A percentile compares a stretch with the other conserved stretches of the same genome.
These are phyloP conservation scores for Sebastes schlegelii DNA, from an alignment of 2,113 vertebrate species.

Conservation along the genomic window DNA sequence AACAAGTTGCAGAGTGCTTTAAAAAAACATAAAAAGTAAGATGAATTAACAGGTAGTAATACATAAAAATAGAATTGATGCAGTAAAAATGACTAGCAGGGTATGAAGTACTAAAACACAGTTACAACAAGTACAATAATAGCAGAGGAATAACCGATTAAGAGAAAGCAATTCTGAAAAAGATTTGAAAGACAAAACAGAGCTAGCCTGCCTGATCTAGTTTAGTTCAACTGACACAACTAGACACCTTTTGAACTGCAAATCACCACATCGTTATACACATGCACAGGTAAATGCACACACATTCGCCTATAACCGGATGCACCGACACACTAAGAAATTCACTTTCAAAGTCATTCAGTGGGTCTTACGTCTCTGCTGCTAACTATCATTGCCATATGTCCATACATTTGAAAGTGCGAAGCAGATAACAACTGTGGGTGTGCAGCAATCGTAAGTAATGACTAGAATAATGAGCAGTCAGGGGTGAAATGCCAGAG, in stretches of 20 bases:
- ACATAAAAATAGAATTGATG: no score
- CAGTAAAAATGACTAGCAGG: no score
- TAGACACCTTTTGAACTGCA: background rate
- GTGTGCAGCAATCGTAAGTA: slow-evolving; percentile 20
- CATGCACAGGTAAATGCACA: background rate
- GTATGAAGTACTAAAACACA: no score
- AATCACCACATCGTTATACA: no score
- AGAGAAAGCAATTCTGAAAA: no score
- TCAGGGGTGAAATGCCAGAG: slow-evolving; percentile 52
- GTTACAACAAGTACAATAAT: no score
- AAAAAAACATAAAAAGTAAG: no score
- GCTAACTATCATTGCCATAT: background rate
- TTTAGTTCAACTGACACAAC: background rate
- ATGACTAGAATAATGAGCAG: slow-evolving; percentile 65
- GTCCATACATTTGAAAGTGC: slow-evolving; percentile 32
- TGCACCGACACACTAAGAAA: background rate
- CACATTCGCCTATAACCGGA: background rate
- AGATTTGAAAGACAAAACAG: no score
- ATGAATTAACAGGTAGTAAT: no score
- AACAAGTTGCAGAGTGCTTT: no score
- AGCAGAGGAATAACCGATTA: no score
- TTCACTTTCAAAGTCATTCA: background rate
- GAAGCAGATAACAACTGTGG: slow-evolving; percentile 23
- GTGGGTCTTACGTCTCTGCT: background rate
- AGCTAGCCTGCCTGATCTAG: no score